Percentiles rank a stretch among this genome's conserved stretches.
Evolutionary conservation across 2,113 vertebrate species (phyloP).

Genomic region (Gambusia affinis): DNA sequence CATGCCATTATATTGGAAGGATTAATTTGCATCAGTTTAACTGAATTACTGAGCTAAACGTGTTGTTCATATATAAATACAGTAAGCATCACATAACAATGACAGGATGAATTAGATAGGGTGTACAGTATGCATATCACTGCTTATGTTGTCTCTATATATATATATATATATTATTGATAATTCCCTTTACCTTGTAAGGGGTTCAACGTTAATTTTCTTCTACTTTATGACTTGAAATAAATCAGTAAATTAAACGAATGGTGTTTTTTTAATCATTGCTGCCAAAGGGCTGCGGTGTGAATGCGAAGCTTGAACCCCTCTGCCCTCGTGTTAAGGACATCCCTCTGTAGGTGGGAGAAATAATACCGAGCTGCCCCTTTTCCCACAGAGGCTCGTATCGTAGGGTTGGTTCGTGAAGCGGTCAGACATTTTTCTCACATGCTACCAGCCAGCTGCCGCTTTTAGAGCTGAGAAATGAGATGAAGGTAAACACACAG

Average conservation of each 20-base stretch:
- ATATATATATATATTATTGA: too few species aligned
- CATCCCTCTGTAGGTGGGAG: constrained; percentile 61
- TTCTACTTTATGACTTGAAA: too few species aligned
- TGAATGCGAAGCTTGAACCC: constrained; percentile 12
- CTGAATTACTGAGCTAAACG: background rate
- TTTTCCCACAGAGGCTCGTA: constrained; percentile 68
- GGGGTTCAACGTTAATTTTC: too few species aligned
- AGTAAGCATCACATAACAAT: too few species aligned
- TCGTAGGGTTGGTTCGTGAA: constrained; percentile 4
- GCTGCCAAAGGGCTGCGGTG: constrained; percentile 29
- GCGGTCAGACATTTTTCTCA: constrained; percentile 59
- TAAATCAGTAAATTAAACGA: too few species aligned
- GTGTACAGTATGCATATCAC: too few species aligned
- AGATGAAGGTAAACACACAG: constrained; percentile 47
- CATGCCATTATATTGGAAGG: background rate
- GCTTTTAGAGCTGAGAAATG: constrained; percentile 47
- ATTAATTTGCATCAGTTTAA: background rate
- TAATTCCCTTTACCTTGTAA: too few species aligned
- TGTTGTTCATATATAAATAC: too few species aligned
- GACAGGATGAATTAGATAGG: too few species aligned
- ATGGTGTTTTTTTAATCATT: constrained; percentile 12
- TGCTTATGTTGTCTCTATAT: too few species aligned
- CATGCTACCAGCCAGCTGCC: constrained; percentile 48
- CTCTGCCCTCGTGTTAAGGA: constrained; percentile 21
- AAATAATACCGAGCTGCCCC: constrained; percentile 68